Percentiles rank a stretch among this genome's conserved stretches.
phyloP scores from a whole-genome alignment of 2,113 vertebrate species.

The Apaloderma vittatum region DNA sequence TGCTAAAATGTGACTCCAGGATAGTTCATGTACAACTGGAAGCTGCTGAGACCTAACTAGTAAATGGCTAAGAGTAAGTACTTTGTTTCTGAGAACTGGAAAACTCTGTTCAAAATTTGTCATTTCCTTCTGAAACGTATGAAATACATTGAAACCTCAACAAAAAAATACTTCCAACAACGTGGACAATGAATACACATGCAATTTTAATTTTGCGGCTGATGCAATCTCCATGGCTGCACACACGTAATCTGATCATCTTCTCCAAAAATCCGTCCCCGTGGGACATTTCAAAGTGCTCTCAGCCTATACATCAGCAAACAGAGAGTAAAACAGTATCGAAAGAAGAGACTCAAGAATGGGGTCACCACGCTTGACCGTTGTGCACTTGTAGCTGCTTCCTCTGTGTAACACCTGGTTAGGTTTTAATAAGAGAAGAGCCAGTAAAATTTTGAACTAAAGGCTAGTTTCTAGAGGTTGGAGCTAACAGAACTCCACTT shows the following conservation, averaged over 20 bases:
- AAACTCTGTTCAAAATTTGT: neutral
- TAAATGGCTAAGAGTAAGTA: neutral
- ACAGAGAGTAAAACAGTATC: neutral
- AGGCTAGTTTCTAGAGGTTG: neutral
- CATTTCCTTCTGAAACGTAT: neutral
- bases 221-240: neutral
- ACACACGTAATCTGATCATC: neutral
- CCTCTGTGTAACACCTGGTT: neutral
- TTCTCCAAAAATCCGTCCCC: neutral
- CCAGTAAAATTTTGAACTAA: neutral
- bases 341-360: neutral
- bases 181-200: rapidly evolving
- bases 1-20: neutral
- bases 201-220: neutral
- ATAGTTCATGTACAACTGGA: neutral
- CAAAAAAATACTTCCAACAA: neutral
- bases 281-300: neutral
- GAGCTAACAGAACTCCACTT: neutral
- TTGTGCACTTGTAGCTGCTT: neutral
- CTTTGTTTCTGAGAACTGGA: neutral
- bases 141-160: neutral
- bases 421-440: neutral
- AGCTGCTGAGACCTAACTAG: neutral
- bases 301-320: neutral
- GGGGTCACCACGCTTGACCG: neutral